Evolutionary conservation across 1,140 invertebrate species (phyloP).

Genomic region (Zaprionus nigranus): DNA sequence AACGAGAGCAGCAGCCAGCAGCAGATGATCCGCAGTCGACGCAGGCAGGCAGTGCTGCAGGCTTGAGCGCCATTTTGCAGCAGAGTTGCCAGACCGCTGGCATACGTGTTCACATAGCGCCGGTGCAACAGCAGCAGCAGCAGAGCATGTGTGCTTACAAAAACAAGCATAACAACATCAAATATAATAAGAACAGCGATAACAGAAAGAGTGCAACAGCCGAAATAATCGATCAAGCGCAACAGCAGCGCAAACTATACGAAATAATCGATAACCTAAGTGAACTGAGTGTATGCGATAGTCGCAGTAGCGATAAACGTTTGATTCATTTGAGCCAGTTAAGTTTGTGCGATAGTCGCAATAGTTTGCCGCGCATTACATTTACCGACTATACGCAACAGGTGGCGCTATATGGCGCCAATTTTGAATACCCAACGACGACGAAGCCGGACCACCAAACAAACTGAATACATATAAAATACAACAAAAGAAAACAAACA

Average conservation of each 20-base stretch:
- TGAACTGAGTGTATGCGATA: slow-evolving; percentile 61
- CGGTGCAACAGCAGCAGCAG: not conserved
- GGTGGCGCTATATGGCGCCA: slow-evolving; percentile 58
- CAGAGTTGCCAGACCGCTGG: slow-evolving; percentile 28
- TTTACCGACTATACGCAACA: slow-evolving; percentile 76
- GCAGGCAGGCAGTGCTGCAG: not conserved
- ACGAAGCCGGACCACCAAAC: slow-evolving; percentile 72
- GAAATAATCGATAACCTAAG: slow-evolving; percentile 79
- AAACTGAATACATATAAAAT: slow-evolving; percentile 19
- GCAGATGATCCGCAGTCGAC: not conserved
- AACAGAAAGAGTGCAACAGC: slow-evolving; percentile 14
- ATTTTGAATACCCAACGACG: slow-evolving; percentile 62
- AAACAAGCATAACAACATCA: slow-evolving; percentile 3
- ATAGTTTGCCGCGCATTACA: slow-evolving; percentile 70
- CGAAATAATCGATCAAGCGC: slow-evolving; percentile 38
- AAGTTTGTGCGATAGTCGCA: slow-evolving; percentile 48
- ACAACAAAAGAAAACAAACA: slow-evolving; percentile 10
- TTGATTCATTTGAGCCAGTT: slow-evolving; percentile 55
- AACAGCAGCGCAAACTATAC: slow-evolving; percentile 60
- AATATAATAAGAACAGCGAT: slow-evolving; percentile 8
- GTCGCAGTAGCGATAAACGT: slow-evolving; percentile 8
- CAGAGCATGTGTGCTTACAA: slow-evolving; percentile 60
- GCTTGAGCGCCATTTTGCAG: slow-evolving; percentile 47
- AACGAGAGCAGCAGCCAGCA: not conserved
- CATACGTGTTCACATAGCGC: slow-evolving; percentile 42